Base-by-base conservation (phyloP, 2,113 vertebrate genomes). In the Poeciliopsis occidentalis region DNA sequence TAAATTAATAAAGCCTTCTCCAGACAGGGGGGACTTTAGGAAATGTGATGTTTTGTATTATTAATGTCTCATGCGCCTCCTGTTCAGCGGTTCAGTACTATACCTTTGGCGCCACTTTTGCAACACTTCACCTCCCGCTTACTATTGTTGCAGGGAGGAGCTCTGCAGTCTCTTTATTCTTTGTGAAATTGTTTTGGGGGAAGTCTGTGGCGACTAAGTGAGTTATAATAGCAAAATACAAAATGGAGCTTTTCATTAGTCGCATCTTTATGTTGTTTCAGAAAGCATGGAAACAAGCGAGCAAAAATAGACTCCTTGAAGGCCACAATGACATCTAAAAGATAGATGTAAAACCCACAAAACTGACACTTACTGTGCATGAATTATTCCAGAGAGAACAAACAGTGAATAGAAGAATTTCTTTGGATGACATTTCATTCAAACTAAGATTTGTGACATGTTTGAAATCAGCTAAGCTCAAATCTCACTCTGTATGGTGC, bases 1-100 rank as follows among this genome's bases (percentile, higher is more conserved):
- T 78, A 51, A 75, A 73, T 74, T 78, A 83, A 78, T 78, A 78
- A 78, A 62, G 51, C 44, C 8, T 62, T 34, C 27, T 54, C 12
- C 39, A 65, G 24, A 64, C 44, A 47, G 24, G 15, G 62, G 63
- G 31, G n/a, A 71, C 54, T 78, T 32, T 60, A 64, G 63, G 30
- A 51, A 71, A 63, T 71, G 60, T 29, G 47, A 64, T 51, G 8
- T 41, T 69, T 76, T 73, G 54, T 29, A 81, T 80, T 67, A 74
- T 81, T 64, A 41, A 72, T 77, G 44, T 62, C 64, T 30, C 13
- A 12, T 67, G 57, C 22, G 17, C 29, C 34, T 65, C 34, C 13
- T 7, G n/a, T 4, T 34, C 60, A 51, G 37, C 30, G 7, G 22
- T 37, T 57, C 30, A 11, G n/a, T 37, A 12, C 27, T 29, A 10